Evolutionary conservation across 53 echinoderm and acorn worm genomes (phyloP), one percentile per base, ranked within the genome.

Genomic region (Arbacia lixula): DNA sequence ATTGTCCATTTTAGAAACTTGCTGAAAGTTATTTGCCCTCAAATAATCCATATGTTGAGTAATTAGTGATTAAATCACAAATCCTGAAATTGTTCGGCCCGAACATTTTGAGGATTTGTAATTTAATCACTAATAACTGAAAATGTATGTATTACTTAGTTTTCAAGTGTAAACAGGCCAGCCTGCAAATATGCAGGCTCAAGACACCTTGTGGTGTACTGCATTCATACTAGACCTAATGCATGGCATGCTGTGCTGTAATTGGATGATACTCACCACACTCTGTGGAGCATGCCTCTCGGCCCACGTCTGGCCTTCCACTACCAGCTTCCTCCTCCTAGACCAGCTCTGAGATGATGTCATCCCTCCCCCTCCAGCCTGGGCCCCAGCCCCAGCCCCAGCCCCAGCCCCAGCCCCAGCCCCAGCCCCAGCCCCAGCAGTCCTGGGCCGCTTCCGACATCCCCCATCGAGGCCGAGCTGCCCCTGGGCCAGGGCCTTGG

Each of bases 261-360:
- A 20, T 22, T 63, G n/a, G n/a, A 58, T 86, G 27, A 85, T 65
- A 29, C 46, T 81, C 27, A 81, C 82, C 43, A 63, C 10, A 50
- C 26, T 75, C 42, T 92, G 74, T 39, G 92, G 92, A 12, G 73
- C 81, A 67, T 92, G 76, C 43, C 60, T 89, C 62, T 92, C 92
- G 60, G 86, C 89, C 92, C 92, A 92, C 4, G 74, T 71, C n/a
- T 92, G 86, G 33, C 66, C 65, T 30, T 89, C 92, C 32, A 72
- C 25, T 12, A 36, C 6, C 50, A 43, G 62, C 64, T 60, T 81
- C 64, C 31, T 41, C 64, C 31, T 41, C 50, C 43, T 62, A 11
- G 82, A 81, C 82, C 82, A 81, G 64, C 82, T 81, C 64, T 81
- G 82, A n/a, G n/a, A n/a, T n/a, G n/a, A n/a, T 34, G 82, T 5